Conservation (phyloP, 2,113 vertebrate genomes). For the Phodopus roborovskii region DNA sequence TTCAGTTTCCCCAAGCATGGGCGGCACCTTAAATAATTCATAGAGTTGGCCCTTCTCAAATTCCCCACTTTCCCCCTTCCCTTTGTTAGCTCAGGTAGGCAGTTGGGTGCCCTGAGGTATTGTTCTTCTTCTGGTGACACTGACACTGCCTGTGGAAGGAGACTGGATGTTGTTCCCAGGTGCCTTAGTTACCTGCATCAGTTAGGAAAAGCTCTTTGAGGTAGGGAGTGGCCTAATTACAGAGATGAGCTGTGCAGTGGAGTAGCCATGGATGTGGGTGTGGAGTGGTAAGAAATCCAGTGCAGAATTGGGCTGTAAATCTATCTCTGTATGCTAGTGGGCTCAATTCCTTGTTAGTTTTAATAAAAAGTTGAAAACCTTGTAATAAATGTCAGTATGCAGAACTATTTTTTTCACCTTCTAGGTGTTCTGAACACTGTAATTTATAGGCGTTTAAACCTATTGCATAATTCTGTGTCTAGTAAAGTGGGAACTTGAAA, state of each 20-base stretch:
- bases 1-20: constrained; percentile 41
- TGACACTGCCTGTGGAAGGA: background rate
- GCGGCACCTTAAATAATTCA: constrained; percentile 66
- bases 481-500: background rate
- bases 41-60: constrained; percentile 40
- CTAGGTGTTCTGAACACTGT: background rate
- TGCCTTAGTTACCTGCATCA: constrained; percentile 40
- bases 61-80: background rate
- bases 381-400: background rate
- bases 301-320: no score
- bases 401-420: background rate
- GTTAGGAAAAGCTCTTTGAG: constrained; percentile 51
- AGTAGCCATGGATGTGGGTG: no score
- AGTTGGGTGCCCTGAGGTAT: background rate
- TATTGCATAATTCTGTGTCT: background rate
- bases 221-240: background rate
- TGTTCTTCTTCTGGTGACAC: constrained; percentile 48
- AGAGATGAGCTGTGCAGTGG: background rate
- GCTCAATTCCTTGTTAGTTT: background rate
- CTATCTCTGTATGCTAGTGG: background rate
- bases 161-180: background rate
- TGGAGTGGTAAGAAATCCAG: background rate
- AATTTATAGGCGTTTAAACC: background rate
- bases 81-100: constrained; percentile 33
- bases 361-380: background rate